phyloP scores from a whole-genome alignment of 1,140 invertebrate genomes.

The Callitettix versicolor region DNA sequence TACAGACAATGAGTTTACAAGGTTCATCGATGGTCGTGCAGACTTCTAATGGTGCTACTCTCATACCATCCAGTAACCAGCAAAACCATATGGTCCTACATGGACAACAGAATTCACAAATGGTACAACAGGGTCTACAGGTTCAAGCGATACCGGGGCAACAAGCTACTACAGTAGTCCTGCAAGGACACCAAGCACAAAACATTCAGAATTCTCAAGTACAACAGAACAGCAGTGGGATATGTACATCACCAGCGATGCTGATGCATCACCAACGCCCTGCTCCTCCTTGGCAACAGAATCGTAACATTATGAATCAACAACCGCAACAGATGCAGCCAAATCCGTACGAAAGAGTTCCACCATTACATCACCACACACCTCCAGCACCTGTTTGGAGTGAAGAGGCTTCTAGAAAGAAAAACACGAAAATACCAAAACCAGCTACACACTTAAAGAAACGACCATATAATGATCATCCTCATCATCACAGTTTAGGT shows the following conservation, averaged over 20 bases:
- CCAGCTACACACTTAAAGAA: conserved; percentile 41
- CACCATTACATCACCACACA: conserved; percentile 57
- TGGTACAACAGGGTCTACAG: conserved; percentile 8
- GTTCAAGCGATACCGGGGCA: conserved; percentile 5
- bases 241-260: conserved; percentile 13
- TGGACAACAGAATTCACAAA: conserved; percentile 29
- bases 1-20: conserved; percentile 4
- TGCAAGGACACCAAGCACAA: conserved; percentile 14
- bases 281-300: conserved; percentile 9
- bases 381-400: conserved; percentile 47
- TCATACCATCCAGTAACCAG: neutral
- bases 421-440: conserved; percentile 35
- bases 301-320: conserved; percentile 24
- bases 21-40: conserved; percentile 7
- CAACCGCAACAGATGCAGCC: conserved; percentile 21
- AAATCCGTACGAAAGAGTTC: conserved; percentile 51
- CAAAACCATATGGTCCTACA: conserved; percentile 27
- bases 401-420: conserved; percentile 51
- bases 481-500: conserved; percentile 25
- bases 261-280: conserved; percentile 13
- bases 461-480: conserved; percentile 34
- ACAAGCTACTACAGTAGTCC: conserved; percentile 1
- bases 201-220: conserved; percentile 3
- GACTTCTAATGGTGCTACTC: neutral
- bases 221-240: conserved; percentile 10